Evolutionary conservation across 2,797 vertebrate genomes (phyloP), one percentile per base, ranked within the genome.

Genomic region (Artibeus jamaicensis): DNA sequence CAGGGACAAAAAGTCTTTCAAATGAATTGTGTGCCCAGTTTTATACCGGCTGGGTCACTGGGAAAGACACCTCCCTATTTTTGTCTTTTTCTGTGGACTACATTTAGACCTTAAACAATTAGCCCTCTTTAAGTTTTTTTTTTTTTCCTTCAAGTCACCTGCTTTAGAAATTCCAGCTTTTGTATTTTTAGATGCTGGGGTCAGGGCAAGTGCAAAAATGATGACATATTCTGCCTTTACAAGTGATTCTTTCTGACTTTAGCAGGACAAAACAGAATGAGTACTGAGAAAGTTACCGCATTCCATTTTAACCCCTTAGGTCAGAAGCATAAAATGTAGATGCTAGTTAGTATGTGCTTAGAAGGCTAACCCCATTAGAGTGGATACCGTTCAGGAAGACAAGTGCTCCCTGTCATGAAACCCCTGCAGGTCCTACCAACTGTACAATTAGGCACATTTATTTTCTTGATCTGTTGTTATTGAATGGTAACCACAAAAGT

Each of bases 111-210:
- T 98, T 97, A 97, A 93, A 94, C 96, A 98, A 97, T 98, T 98
- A 98, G 96, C 94, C 89, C 96, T 98, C 97, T 97, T 96, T 96
- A 95, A 93, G 92, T 96, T 26, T 96, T 98, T 96, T 71, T 65
- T 65, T 85, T 76, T 76, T 71, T 46, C n/a, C 6, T 29, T 18
- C 14, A 91, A 96, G 97, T 98, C 98, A 98, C 98, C 98, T 98
- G 97, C 97, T 98, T 91, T 96, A 98, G 97, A 98, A 97, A 98
- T 98, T 97, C 96, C 95, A 98, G 91, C 91, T 98, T 98, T 98
- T 98, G 93, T 98, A 98, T 98, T 98, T 98, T 98, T 98, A 98
- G 98, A 98, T 97, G 94, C 93, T 97, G 93, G 92, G 98, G 97
- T 98, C 97, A 98, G 91, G 90, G 96, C 95, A 96, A 98, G 97